Conservation (phyloP, 2,888 invertebrate species). For the Parthenolecanium corni region DNA sequence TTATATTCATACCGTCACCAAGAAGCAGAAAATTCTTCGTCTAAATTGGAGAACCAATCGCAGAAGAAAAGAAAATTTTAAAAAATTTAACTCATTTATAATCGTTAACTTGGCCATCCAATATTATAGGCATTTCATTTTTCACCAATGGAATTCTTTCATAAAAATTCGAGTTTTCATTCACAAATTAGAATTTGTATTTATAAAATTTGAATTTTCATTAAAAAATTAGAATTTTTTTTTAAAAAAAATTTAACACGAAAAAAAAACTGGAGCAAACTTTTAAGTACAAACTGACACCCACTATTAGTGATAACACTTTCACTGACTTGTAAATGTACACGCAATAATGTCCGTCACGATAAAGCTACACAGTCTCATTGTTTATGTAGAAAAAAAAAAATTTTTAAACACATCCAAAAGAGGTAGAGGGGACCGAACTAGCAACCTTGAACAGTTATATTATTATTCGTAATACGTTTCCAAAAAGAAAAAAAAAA, state of each 20-base stretch:
- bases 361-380: constrained; percentile 1
- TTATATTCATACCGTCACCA: background rate
- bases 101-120: no score
- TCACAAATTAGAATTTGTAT: no score
- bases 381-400: constrained; percentile 3
- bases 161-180: no score
- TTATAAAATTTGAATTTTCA: no score
- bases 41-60: background rate
- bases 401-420: background rate
- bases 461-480: constrained; percentile 9
- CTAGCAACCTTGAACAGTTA: constrained; percentile 1
- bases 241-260: background rate
- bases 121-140: no score
- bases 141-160: no score
- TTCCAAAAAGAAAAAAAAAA: background rate
- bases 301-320: background rate
- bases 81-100: no score
- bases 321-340: background rate
- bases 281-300: background rate
- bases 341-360: background rate
- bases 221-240: background rate
- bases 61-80: background rate
- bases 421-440: background rate
- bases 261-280: background rate
- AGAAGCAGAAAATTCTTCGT: background rate